Evolutionary conservation across 2,113 vertebrate species (phyloP), one percentile per base, ranked within the genome.

Genomic region (Gobio gobio): DNA sequence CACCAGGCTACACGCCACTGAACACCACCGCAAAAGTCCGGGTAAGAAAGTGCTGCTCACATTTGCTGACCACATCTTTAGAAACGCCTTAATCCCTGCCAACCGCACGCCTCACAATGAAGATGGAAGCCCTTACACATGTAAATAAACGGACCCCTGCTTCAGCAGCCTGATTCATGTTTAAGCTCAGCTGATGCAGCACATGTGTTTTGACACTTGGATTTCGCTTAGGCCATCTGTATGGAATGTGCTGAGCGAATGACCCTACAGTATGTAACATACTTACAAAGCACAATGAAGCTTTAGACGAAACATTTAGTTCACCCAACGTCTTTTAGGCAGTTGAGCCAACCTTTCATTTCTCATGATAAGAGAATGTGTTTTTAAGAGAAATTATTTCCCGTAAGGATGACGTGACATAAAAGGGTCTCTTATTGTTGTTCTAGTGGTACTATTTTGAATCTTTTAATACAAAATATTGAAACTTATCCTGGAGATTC

Each of bases 21-120:
- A 97, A 94, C 86, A 98, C 96, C 87, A 97, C 97, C 0, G 97
- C 98, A 80, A 99, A 99, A 96, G 96, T 99, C 76, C 95, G 97
- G 95, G 98, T 99, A 91, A 88, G 93, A 87, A 49, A n/a, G 66
- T 10, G 0, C 78, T 22, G 5, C 43, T 72, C 43, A 61, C 59
- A 47, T 77, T 22, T 33, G 61, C 78, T 66, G 59, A 29, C 78
- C 58, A 20, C 10, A 47, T 80, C 40, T 63, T 64, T 10, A 49
- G 14, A 47, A 64, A 49, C 59, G 22, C 43, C 59, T 81, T 81
- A 29, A 49, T 51, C 22, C 24, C n/a, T 76, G 47, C 13, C 40
- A 64, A 5, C 14, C 14, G 2, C 12, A 36, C 33, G n/a, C 10
- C 76, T 79, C 72, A 36, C 61, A 33, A 49, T 47, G 8, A 66